Evolutionary conservation across 2,797 vertebrate species (phyloP).

Genomic region (Anniella stebbinsi): DNA sequence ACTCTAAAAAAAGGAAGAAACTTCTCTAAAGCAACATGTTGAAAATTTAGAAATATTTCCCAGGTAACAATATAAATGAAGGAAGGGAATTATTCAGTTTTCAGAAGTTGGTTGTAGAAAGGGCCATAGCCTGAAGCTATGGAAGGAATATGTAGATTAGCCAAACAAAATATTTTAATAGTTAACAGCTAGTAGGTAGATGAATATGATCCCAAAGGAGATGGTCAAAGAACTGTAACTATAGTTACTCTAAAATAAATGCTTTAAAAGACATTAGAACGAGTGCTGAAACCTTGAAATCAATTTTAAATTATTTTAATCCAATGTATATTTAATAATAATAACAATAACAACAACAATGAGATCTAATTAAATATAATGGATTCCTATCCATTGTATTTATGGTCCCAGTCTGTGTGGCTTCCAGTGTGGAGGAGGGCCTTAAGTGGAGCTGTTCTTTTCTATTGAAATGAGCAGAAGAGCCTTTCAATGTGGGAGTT

Average conservation of each 20-base stretch:
- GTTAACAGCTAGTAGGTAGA: conserved; percentile 19
- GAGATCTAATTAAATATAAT: conserved; percentile 54
- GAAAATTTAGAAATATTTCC: conserved; percentile 10
- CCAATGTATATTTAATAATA: conserved; percentile 30
- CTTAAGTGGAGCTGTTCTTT: not conserved
- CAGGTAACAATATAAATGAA: conserved; percentile 35
- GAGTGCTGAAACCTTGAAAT: conserved; percentile 44
- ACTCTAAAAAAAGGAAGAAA: conserved; percentile 13
- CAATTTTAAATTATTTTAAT: conserved; percentile 5
- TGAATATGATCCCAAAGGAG: conserved; percentile 28
- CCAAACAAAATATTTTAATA: conserved; percentile 7
- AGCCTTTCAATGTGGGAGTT: not conserved
- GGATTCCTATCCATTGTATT: conserved; percentile 41
- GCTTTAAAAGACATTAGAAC: not conserved
- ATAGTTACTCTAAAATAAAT: not conserved
- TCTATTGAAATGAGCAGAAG: too few relatives aligned
- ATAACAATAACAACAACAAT: conserved; percentile 43
- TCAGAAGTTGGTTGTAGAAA: conserved; percentile 27
- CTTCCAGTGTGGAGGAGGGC: not conserved
- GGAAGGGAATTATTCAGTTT: conserved; percentile 10
- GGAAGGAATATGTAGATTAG: conserved; percentile 23
- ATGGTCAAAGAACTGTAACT: conserved; percentile 35
- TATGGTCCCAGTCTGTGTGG: not conserved
- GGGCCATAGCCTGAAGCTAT: conserved; percentile 26
- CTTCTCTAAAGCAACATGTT: not conserved